These are phyloP conservation scores for Ceratotherium simum DNA, from an alignment of 2,113 vertebrate species.

Conservation along the genomic window DNA sequence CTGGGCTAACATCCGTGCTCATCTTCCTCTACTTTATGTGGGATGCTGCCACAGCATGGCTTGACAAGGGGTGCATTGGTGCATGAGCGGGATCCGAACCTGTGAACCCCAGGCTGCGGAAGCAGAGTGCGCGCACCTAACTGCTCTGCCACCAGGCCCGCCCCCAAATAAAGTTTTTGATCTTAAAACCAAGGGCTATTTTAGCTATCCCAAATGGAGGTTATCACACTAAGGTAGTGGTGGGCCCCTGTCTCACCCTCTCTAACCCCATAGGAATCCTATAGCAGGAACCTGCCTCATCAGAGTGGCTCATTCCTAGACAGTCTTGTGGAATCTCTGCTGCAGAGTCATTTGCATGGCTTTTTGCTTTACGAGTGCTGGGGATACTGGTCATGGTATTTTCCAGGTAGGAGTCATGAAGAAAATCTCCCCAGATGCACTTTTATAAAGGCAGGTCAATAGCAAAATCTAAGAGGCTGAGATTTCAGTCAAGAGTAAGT, in stretches of 20 bases:
- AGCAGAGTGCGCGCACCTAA: too few species aligned
- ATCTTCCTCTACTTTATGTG: too few species aligned
- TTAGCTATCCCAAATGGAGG: not conserved
- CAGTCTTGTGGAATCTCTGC: not conserved
- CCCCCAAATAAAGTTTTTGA: not conserved
- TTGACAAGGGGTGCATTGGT: too few species aligned
- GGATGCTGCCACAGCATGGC: too few species aligned
- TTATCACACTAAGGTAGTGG: not conserved
- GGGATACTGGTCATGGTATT: not conserved
- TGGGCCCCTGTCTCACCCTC: not conserved
- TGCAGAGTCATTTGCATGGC: not conserved
- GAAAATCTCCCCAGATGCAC: not conserved
- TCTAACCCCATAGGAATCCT: not conserved
- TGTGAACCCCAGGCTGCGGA: too few species aligned
- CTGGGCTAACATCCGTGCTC: too few species aligned
- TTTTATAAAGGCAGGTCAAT: not conserved
- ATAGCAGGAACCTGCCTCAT: not conserved
- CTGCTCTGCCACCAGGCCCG: too few species aligned
- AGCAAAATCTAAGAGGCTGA: not conserved
- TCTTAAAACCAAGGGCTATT: not conserved
- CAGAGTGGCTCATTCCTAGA: not conserved
- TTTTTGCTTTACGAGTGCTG: not conserved
- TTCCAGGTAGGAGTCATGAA: not conserved
- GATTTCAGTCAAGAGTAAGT: not conserved
- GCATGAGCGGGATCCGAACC: too few species aligned